Conservation (phyloP, 2,113 vertebrate genomes). For the Lampris megalopsis region DNA sequence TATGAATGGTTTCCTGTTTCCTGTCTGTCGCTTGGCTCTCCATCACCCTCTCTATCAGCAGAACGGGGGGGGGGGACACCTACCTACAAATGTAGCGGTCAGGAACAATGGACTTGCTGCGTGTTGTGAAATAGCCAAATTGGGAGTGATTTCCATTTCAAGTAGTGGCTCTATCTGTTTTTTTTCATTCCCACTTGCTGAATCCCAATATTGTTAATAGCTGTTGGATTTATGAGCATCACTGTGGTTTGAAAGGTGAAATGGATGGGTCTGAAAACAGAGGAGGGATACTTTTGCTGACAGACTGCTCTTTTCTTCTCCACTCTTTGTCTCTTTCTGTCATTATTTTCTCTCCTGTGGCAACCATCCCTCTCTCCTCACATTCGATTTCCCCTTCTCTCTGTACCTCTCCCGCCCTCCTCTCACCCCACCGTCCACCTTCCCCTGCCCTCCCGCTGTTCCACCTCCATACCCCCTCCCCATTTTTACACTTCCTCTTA, state of each 20-base stretch:
- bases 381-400: neutral
- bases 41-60: neutral
- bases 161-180: neutral
- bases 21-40: neutral
- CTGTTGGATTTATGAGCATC: neutral
- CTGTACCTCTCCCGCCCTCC: neutral
- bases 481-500: neutral
- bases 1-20: neutral
- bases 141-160: neutral
- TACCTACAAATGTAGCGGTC: neutral
- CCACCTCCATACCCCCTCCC: neutral
- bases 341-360: neutral
- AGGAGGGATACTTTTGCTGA: neutral
- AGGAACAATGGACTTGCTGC: conserved; percentile 6
- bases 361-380: conserved; percentile 5
- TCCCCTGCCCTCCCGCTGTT: no score
- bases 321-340: neutral
- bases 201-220: neutral
- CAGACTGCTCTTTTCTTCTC: neutral
- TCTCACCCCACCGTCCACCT: no score
- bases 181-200: neutral
- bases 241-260: neutral
- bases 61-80: no score
- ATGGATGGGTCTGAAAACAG: conserved; percentile 31
- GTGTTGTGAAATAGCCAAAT: neutral